Evolutionary conservation across 2,113 vertebrate species (phyloP), one percentile per base, ranked within the genome.

Genomic region (Oxyruncus cristatus): DNA sequence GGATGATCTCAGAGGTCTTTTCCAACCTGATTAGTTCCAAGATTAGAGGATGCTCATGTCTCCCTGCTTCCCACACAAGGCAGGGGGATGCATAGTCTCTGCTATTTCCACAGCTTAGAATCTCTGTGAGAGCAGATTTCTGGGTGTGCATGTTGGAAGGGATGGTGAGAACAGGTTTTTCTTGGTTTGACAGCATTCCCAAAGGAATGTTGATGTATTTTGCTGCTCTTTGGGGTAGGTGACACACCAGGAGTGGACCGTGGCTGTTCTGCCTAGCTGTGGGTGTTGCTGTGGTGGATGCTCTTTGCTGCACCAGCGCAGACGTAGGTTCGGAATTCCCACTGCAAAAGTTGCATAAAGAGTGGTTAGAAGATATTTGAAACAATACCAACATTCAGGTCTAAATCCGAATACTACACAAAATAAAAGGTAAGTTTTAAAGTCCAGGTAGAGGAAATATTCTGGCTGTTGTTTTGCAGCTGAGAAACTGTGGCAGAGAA

Each of bases 141-240:
- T 19, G 65, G 27, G 32, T 6, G 19, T 37, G 13, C 1, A 0
- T 8, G 12, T 21, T 77, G 14, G 0, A 3, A 39, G 42, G 0
- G 0, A 30, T 12, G 42, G 23, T 6, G 42, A 7, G 19, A 58
- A 42, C 42, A 49, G 49, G 12, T 53, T 52, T 44, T 47, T 17
- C 0, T 0, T 17, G 56, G n/a, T n/a, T 68, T 87, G 77, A 61
- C 44, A 55, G 67, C 18, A 0, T 26, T 65, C 14, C 27, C 44
- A 70, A 28, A 49, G 56, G 61, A 49, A 30, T 28, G 19, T 20
- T 4, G 72, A 3, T 3, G 17, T 11, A 3, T 78, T 59, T 55
- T 35, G 47, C 65, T 58, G 37, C 14, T n/a, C 5, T 46, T 5
- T 41, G 71, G 16, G 41, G 37, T 16, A 42, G 37, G 76, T 39